Base-by-base conservation (phyloP, 2,113 vertebrate genomes). In the Gasterosteus nipponicus region DNA sequence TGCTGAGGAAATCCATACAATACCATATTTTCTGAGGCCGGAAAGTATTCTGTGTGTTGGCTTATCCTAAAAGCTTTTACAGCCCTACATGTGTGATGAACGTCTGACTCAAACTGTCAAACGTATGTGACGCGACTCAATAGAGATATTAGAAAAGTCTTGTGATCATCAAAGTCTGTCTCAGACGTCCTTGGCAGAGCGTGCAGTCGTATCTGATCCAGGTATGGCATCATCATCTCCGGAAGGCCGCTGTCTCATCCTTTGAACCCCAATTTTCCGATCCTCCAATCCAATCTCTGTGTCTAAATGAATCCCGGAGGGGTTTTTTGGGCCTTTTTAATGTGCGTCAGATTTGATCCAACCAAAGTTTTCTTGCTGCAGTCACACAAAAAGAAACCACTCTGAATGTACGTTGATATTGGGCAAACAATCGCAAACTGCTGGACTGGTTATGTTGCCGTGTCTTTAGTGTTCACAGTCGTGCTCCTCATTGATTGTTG, bases 331-430 rank as follows among this genome's bases (percentile, higher is more conserved):
- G 35, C 63, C 49, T 83, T 86, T 26, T 81, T 41, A 49, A 82
- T 73, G 73, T 77, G 77, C 57, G 66, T 87, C 80, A 85, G 72
- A 67, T 82, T 79, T 77, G 73, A 87, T 65, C 53, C 83, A 76
- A 87, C 87, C 88, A 87, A 88, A 86, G 80, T 82, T 82, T 54
- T 69, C 66, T 87, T 86, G 71, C 78, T 87, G 69, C 77, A 78
- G 75, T 87, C 81, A 85, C 77, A 61, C 1, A 44, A 15, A 71
- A 74, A 72, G 0, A 67, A 60, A 67, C 82, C 58, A 91, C 88
- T 83, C 80, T 90, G 91, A 93, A 93, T 93, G 92, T 93, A 93
- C 46, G 74, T 73, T 35, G 31, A 73, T 84, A 83, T 85, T 73
- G 83, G 33, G 18, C 19, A 75, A 72, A 63, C 53, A 61, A 58